These are phyloP conservation scores for Phylloscopus trochilus DNA, from an alignment of 2,113 vertebrate species.

Conservation along the genomic window DNA sequence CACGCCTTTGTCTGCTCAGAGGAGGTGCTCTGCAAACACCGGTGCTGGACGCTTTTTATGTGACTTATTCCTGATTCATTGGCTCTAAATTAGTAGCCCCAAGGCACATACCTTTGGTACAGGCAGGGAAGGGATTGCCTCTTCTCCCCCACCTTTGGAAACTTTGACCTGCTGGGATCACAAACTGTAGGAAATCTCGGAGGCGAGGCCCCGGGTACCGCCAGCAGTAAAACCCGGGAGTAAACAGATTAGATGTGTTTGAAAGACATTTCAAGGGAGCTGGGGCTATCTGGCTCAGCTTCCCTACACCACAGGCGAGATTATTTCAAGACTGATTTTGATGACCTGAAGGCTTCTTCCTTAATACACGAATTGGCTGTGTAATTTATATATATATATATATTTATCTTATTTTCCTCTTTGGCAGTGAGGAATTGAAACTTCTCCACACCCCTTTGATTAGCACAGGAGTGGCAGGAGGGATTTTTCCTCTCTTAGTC, in stretches of 20 bases:
- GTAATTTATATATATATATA: background rate
- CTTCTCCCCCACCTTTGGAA: constrained; percentile 1
- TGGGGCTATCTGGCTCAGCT: background rate
- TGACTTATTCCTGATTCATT: constrained; percentile 27
- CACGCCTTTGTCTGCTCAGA: constrained; percentile 40
- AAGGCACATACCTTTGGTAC: constrained; percentile 2
- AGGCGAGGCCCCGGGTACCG: background rate
- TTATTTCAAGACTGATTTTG: constrained; percentile 3
- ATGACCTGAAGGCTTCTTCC: background rate
- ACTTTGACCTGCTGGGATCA: constrained; percentile 54
- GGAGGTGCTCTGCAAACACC: constrained; percentile 27
- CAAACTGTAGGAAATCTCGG: constrained; percentile 23
- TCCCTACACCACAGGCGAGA: background rate
- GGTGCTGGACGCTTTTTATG: background rate
- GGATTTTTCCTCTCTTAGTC: constrained; percentile 44
- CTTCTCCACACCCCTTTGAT: constrained; percentile 53
- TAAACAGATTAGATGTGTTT: background rate
- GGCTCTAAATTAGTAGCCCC: constrained; percentile 30
- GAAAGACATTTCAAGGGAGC: background rate
- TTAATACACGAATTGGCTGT: background rate
- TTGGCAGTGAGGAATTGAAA: background rate
- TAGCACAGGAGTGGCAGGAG: constrained; percentile 56
- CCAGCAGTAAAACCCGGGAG: background rate
- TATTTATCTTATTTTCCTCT: background rate
- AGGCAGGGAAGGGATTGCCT: background rate